Percentiles rank a stretch among this genome's conserved stretches.
Conservation (phyloP, 2,888 invertebrate genomes). For the Sarcophaga variegata region DNA sequence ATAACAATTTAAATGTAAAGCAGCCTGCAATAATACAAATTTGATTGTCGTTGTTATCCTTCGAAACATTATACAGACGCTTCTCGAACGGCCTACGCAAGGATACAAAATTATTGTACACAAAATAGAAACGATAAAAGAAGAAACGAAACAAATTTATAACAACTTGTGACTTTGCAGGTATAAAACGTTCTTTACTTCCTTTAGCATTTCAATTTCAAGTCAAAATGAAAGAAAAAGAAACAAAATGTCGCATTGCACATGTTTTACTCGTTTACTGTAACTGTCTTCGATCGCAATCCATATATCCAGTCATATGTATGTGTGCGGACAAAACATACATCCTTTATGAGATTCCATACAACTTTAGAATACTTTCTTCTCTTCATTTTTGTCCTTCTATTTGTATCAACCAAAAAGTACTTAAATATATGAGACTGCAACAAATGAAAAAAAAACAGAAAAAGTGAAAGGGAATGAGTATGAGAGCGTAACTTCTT, state of each 20-base stretch:
- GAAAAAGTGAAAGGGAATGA: background rate
- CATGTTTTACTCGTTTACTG: constrained; percentile 20
- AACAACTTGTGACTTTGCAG: constrained; percentile 51
- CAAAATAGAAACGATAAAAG: constrained; percentile 19
- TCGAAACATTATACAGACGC: too few relatives aligned
- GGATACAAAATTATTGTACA: background rate
- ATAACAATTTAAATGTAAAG: too few relatives aligned
- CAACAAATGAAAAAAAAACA: constrained; percentile 3
- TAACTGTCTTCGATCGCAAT: too few relatives aligned
- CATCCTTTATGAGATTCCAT: too few relatives aligned
- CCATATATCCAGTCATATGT: too few relatives aligned
- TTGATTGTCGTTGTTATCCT: too few relatives aligned
- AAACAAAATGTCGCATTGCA: constrained; percentile 63
- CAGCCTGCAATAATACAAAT: too few relatives aligned
- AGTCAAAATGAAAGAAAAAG: background rate
- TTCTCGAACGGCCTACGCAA: background rate
- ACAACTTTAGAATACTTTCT: background rate
- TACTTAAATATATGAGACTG: constrained; percentile 1
- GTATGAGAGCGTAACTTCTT: background rate
- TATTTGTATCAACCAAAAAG: constrained; percentile 5
- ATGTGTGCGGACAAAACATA: too few relatives aligned
- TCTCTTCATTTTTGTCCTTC: background rate
- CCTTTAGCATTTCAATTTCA: constrained; percentile 20
- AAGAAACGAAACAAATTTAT: constrained; percentile 6
- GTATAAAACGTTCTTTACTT: constrained; percentile 42